Evolutionary conservation across 2,888 invertebrate genomes (phyloP).

Genomic region (Deroplatys truncata): DNA sequence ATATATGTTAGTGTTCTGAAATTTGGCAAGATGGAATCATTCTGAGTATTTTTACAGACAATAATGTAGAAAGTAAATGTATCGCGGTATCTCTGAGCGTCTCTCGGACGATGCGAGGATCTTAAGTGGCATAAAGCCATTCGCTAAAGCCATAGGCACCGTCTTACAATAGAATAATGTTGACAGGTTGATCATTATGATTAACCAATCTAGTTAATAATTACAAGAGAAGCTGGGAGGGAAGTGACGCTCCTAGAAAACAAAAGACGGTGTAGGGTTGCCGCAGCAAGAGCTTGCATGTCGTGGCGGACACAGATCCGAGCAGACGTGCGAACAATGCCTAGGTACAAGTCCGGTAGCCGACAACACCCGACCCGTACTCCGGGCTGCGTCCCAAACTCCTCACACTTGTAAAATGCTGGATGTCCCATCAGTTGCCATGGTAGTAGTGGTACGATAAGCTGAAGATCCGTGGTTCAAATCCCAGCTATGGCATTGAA

Average conservation of each 20-base stretch:
- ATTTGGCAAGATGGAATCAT: too few species aligned
- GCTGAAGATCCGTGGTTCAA: too few species aligned
- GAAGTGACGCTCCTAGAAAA: not conserved
- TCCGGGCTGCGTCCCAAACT: not conserved
- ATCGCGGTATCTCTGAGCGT: too few species aligned
- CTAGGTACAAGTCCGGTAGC: not conserved
- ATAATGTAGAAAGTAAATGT: too few species aligned
- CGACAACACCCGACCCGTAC: not conserved
- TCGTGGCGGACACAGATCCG: not conserved
- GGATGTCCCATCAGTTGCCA: too few species aligned
- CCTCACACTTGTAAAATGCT: not conserved
- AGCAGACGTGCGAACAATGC: not conserved
- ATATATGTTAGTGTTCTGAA: too few species aligned
- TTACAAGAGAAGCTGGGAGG: not conserved
- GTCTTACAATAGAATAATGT: not conserved
- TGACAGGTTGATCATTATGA: not conserved
- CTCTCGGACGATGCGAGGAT: not conserved
- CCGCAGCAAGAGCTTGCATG: not conserved
- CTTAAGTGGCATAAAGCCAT: too few species aligned
- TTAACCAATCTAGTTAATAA: not conserved
- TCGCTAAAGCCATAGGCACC: not conserved
- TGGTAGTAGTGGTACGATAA: too few species aligned
- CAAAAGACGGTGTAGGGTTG: not conserved
- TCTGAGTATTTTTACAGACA: too few species aligned
- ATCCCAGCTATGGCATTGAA: too few species aligned